phyloP scores from a whole-genome alignment of 2,113 vertebrate species.

The Crotophaga sulcirostris region DNA sequence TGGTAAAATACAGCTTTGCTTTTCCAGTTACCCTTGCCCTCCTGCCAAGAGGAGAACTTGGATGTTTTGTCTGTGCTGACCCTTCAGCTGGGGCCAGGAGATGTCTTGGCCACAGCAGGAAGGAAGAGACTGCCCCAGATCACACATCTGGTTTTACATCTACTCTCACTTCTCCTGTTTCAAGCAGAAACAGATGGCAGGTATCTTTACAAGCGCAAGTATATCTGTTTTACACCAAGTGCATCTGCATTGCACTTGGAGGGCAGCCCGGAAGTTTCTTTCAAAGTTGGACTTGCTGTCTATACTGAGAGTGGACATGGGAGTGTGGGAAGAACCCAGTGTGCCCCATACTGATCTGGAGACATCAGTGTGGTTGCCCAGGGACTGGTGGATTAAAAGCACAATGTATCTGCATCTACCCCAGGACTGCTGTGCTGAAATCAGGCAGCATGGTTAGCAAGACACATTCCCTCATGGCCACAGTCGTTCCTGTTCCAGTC shows the following conservation, averaged over 20 bases:
- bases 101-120: not conserved
- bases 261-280: not conserved
- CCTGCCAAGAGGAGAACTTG: not conserved
- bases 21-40: not conserved
- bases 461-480: not conserved
- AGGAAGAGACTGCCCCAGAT: not conserved
- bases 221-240: not conserved
- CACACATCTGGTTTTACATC: slow-evolving; percentile 21
- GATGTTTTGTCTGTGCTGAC: slow-evolving; percentile 30
- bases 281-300: not conserved
- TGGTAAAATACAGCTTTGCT: not conserved
- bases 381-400: not conserved
- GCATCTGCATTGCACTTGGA: not conserved
- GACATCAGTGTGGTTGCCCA: not conserved
- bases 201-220: not conserved
- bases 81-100: not conserved
- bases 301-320: not conserved
- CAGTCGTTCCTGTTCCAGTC: not conserved
- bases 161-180: not conserved
- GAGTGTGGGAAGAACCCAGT: not conserved
- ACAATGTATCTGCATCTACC: not conserved
- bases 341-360: not conserved
- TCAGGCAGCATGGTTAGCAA: not conserved
- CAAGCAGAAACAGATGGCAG: slow-evolving; percentile 34
- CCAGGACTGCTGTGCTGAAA: not conserved